Percentiles rank a stretch among this genome's conserved stretches.
phyloP scores from a whole-genome alignment of 2,888 invertebrate genomes.

The Apotomis turbidana region DNA sequence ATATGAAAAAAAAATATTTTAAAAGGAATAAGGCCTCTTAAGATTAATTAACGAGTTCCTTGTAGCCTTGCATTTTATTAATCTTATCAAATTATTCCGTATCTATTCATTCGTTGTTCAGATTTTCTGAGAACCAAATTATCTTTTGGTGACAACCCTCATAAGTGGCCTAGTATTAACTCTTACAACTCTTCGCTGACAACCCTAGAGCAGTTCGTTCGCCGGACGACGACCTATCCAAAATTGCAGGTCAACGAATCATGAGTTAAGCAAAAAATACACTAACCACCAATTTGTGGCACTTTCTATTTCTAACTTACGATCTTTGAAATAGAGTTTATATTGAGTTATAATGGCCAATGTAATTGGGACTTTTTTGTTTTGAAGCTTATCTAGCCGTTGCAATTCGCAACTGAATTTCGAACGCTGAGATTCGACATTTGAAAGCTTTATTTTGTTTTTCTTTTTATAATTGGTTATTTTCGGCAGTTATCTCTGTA shows the following conservation, averaged over 20 bases:
- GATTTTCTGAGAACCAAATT: not conserved
- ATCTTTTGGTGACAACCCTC: conserved; percentile 5
- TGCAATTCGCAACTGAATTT: conserved; percentile 46
- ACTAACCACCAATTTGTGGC: not conserved
- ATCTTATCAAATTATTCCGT: too few relatives aligned
- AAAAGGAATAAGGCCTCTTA: too few relatives aligned
- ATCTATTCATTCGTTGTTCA: too few relatives aligned
- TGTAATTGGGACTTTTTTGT: not conserved
- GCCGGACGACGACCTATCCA: conserved; percentile 50
- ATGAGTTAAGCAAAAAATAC: not conserved
- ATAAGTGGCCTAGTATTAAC: conserved; percentile 10
- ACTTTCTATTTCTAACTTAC: conserved; percentile 3
- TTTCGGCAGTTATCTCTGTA: not conserved
- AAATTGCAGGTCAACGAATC: conserved; percentile 54
- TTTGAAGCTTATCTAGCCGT: conserved; percentile 39
- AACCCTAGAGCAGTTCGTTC: conserved; percentile 43
- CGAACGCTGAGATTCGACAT: conserved; percentile 29
- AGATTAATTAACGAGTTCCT: too few relatives aligned
- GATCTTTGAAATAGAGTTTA: not conserved
- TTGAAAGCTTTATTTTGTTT: conserved; percentile 20
- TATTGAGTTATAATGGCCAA: not conserved
- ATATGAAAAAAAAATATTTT: too few relatives aligned
- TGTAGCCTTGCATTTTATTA: too few relatives aligned
- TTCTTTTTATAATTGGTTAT: not conserved
- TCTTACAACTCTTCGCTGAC: conserved; percentile 13